A percentile compares a stretch with the other conserved stretches of the same genome.
Evolutionary conservation across 2,113 vertebrate species (phyloP).

Genomic region (Sebastes schlegelii): DNA sequence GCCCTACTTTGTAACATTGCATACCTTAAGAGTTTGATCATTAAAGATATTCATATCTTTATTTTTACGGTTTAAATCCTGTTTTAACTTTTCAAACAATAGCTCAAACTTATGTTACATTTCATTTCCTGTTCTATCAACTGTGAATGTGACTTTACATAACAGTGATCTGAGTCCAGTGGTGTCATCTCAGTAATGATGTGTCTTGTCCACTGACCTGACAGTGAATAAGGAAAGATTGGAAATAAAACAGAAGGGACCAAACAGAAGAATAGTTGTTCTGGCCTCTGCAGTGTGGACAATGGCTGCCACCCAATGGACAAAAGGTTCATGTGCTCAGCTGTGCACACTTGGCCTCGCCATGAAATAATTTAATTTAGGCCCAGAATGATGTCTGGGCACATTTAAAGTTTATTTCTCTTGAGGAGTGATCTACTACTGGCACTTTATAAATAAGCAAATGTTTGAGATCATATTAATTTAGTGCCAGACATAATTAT

Average conservation of each 20-base stretch:
- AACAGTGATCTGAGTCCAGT: background rate
- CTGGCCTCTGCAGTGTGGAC: conserved; percentile 16
- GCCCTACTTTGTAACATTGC: too few relatives aligned
- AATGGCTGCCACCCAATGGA: conserved; percentile 43
- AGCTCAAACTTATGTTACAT: background rate
- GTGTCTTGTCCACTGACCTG: too few relatives aligned
- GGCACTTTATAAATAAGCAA: conserved; percentile 18
- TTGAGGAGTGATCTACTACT: background rate
- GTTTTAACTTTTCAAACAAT: background rate
- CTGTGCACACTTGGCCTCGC: background rate
- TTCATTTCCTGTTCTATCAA: background rate
- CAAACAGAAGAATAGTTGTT: background rate
- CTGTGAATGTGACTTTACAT: background rate
- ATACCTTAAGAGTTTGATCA: background rate
- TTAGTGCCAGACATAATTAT: conserved; percentile 9
- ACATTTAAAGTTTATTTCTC: background rate
- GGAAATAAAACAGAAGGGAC: background rate
- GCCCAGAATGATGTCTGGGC: background rate
- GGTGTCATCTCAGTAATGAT: background rate
- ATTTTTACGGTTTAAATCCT: background rate
- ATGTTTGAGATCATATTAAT: conserved; percentile 13
- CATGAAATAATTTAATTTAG: conserved; percentile 11
- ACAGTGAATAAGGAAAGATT: background rate
- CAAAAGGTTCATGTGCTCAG: conserved; percentile 42
- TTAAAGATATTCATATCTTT: background rate